Evolutionary conservation across 2,797 vertebrate genomes (phyloP), one percentile per base, ranked within the genome.

Genomic region (Delichon dasypus): DNA sequence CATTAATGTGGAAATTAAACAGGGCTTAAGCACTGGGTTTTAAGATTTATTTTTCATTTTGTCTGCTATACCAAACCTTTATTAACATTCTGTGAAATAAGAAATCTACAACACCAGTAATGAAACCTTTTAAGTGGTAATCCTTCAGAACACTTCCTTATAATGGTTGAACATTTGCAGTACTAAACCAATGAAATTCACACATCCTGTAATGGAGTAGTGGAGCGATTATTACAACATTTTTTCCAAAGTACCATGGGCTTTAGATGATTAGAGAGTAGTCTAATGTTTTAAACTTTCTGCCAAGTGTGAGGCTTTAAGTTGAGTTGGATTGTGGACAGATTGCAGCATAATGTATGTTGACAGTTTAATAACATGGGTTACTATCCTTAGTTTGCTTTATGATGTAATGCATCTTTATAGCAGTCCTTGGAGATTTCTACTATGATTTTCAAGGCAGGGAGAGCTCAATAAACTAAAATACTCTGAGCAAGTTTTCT

Each of bases 281-380:
- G 96, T 81, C 95, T 97, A 92, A 95, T 91, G 89, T 96, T 97
- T 97, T 97, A 96, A 97, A 97, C 81, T 96, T 97, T 95, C 94
- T 97, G 96, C 97, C 95, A 97, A 96, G 85, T 93, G 84, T 91
- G 62, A 91, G 91, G 93, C 50, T 97, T 96, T 97, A 94, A 95
- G 85, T 84, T 96, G 93, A 91, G 71, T 89, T 97, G 93, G 87
- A 97, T 72, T 84, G 95, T 92, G 91, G 95, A 98, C 96, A 97
- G 97, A 97, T 97, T 97, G 96, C 91, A 96, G 84, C 94, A 96
- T 98, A 98, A 98, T 97, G 73, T 95, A 97, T 97, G 97, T 95
- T 98, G 97, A 98, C 98, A 98, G 97, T 97, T 98, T 98, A 98
- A 98, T 98, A 98, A 98, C 96, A 94, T 74, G 86, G 95, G 96